Evolutionary conservation across 2,888 invertebrate genomes (phyloP).

Genomic region (Drosophila nr. perissopoda): DNA sequence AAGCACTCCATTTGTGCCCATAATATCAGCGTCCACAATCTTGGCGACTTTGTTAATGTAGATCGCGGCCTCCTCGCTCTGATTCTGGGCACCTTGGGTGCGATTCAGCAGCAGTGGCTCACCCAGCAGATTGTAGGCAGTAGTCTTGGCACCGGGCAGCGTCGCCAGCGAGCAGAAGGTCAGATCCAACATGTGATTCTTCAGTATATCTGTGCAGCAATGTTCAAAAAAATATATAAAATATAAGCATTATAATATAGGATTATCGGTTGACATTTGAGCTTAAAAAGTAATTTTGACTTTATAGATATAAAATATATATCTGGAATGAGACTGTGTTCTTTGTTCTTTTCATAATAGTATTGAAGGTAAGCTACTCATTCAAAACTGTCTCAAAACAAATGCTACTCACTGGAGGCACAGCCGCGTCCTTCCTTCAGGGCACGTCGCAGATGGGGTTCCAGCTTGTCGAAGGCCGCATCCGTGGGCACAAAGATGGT

Average conservation of each 20-base stretch:
- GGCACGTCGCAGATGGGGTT: conserved; percentile 86
- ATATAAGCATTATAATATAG: no score
- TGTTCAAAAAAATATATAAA: not conserved
- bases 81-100: conserved; percentile 85
- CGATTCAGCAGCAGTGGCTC: conserved; percentile 83
- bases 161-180: conserved; percentile 89
- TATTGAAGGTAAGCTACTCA: not conserved
- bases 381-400: not conserved
- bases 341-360: not conserved
- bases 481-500: conserved; percentile 90
- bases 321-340: no score
- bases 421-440: conserved; percentile 87
- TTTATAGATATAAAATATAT: no score
- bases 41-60: conserved; percentile 87
- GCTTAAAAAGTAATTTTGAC: not conserved
- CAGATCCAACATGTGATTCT: conserved; percentile 89
- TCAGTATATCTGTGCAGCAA: conserved; percentile 86
- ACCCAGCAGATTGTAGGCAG: conserved; percentile 84
- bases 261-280: not conserved
- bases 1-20: conserved; percentile 91
- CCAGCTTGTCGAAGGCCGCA: conserved; percentile 88
- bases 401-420: conserved; percentile 86
- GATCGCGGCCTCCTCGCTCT: conserved; percentile 82
- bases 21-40: conserved; percentile 87
- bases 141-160: conserved; percentile 84